These are phyloP conservation scores for Lichenostomus cassidix DNA, from an alignment of 2,113 vertebrate genomes.

Conservation along the genomic window DNA sequence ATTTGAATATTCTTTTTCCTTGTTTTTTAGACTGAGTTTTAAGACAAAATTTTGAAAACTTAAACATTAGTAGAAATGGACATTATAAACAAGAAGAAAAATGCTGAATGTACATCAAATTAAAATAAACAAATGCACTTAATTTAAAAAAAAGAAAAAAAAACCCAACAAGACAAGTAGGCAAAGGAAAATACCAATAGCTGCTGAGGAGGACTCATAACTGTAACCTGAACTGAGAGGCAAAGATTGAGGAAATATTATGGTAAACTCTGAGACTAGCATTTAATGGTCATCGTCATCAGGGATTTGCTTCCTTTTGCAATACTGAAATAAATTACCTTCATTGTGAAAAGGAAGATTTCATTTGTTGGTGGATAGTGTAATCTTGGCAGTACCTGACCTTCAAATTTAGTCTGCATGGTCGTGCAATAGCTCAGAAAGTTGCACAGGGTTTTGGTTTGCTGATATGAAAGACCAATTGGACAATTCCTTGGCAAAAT, in stretches of 20 bases:
- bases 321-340: not conserved
- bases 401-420: not conserved
- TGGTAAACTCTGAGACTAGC: not conserved
- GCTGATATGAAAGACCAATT: not conserved
- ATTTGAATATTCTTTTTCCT: not conserved
- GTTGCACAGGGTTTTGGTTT: not conserved
- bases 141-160: not conserved
- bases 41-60: not conserved
- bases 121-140: not conserved
- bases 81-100: not conserved
- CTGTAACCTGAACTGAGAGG: not conserved
- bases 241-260: not conserved
- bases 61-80: not conserved
- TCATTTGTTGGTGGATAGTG: not conserved
- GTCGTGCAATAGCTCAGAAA: not conserved
- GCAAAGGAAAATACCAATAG: not conserved
- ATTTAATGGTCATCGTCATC: not conserved
- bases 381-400: not conserved
- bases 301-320: not conserved
- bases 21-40: not conserved
- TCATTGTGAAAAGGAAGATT: not conserved
- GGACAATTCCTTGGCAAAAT: not conserved
- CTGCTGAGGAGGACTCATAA: not conserved
- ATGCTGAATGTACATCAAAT: not conserved
- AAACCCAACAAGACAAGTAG: not conserved